Conservation (phyloP, 2,888 invertebrate species). For the Cerastoderma edule region DNA sequence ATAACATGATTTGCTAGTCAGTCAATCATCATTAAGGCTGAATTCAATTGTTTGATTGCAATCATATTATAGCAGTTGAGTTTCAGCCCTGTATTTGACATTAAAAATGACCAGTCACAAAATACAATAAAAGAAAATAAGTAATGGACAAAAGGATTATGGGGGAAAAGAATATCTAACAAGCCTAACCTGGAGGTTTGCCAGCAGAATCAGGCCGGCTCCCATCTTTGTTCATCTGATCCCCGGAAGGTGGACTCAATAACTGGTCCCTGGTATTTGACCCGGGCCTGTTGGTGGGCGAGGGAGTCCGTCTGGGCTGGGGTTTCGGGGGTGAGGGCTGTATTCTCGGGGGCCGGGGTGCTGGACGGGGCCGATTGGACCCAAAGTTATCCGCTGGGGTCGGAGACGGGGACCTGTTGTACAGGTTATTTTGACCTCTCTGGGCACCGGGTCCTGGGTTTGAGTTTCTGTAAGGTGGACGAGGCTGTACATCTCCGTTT, state of each 20-base stretch:
- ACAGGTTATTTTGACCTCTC: conserved; percentile 36
- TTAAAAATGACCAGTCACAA: too few species aligned
- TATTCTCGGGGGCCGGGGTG: conserved; percentile 65
- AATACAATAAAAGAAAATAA: too few species aligned
- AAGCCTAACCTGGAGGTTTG: too few species aligned
- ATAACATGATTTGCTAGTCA: too few species aligned
- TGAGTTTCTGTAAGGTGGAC: conserved; percentile 43
- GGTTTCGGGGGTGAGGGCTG: conserved; percentile 70
- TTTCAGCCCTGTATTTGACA: too few species aligned
- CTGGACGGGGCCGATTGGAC: conserved; percentile 61
- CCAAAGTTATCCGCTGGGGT: conserved; percentile 62
- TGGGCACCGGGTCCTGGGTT: conserved; percentile 47
- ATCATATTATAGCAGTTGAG: too few species aligned
- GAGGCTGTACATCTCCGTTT: conserved; percentile 52
- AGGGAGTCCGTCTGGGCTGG: conserved; percentile 62
- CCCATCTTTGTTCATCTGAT: conserved; percentile 53
- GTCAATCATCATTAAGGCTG: too few species aligned
- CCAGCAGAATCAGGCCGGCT: conserved; percentile 71
- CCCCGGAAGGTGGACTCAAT: conserved; percentile 56
- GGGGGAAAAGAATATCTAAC: too few species aligned
- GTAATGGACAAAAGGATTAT: too few species aligned
- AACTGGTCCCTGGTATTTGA: conserved; percentile 58
- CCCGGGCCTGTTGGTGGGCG: conserved; percentile 63
- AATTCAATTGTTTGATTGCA: too few species aligned
- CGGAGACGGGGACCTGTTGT: conserved; percentile 52